Percentiles rank a stretch among this genome's conserved stretches.
Conservation (phyloP, 2,113 vertebrate genomes). For the Riparia riparia region DNA sequence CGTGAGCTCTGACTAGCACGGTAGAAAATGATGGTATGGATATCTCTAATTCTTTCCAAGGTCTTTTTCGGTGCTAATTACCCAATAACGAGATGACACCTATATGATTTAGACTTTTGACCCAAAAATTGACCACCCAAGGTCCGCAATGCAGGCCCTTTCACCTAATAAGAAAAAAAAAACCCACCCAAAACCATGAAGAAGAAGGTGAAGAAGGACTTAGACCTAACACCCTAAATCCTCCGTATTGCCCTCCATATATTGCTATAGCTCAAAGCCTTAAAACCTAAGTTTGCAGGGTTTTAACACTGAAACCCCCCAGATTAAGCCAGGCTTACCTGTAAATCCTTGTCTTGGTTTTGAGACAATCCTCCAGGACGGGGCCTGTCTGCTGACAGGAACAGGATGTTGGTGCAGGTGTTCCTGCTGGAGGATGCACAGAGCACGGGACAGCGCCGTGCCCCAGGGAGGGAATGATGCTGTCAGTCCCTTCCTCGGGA, state of each 20-base stretch:
- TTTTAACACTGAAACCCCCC: not conserved
- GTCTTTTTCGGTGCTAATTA: not conserved
- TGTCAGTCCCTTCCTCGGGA: not conserved
- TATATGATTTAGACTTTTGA: not conserved
- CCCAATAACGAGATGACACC: not conserved
- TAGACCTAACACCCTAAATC: not conserved
- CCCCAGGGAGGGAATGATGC: not conserved
- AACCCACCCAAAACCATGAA: not conserved
- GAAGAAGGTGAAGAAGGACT: not conserved
- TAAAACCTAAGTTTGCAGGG: not conserved
- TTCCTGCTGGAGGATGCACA: not conserved
- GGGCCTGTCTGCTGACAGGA: not conserved
- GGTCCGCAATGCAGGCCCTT: accelerated
- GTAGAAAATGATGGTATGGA: not conserved
- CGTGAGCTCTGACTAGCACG: not conserved
- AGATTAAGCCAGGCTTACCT: not conserved
- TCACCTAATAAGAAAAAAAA: not conserved
- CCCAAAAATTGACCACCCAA: not conserved
- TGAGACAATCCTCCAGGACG: not conserved
- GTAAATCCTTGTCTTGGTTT: too few species aligned
- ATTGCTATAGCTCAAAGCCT: not conserved
- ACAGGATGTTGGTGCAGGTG: not conserved
- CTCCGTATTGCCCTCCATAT: not conserved
- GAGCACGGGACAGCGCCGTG: not conserved
- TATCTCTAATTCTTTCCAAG: not conserved